Evolutionary conservation across 2,797 vertebrate genomes (phyloP).

Genomic region (Cryptoblepharus egeriae): DNA sequence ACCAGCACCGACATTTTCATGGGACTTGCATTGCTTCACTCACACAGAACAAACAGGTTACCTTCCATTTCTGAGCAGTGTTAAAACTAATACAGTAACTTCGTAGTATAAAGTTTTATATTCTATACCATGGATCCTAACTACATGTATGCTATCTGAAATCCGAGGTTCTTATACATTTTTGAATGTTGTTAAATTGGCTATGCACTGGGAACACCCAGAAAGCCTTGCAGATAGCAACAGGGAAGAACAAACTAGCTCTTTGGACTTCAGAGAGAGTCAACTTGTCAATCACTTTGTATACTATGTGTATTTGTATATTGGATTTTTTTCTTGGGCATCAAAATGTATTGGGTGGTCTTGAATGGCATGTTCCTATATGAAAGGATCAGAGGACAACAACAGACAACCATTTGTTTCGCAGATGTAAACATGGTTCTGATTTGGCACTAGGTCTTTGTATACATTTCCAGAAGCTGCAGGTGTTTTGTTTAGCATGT

Average conservation of each 20-base stretch:
- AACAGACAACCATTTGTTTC: neutral
- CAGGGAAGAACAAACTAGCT: neutral
- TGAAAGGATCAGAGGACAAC: neutral
- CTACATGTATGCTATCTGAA: neutral
- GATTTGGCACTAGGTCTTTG: neutral
- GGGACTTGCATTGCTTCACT: slow-evolving; percentile 8
- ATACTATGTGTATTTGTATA: neutral
- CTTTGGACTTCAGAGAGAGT: neutral
- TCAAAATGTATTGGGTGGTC: neutral
- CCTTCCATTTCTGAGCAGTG: neutral
- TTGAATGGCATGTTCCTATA: neutral
- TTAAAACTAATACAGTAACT: neutral
- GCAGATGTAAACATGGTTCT: neutral
- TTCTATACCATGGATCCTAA: neutral
- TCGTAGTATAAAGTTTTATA: neutral
- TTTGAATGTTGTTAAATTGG: neutral
- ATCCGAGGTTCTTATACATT: neutral
- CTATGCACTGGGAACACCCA: neutral
- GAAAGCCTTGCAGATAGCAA: neutral
- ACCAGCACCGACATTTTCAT: slow-evolving; percentile 20
- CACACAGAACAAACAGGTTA: neutral
- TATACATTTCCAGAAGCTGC: neutral
- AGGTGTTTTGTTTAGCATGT: neutral
- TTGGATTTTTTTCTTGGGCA: neutral
- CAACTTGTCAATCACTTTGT: rapidly evolving